These are phyloP conservation scores for Oligia fasciuncula DNA, from an alignment of 2,888 invertebrate species.

Conservation along the genomic window DNA sequence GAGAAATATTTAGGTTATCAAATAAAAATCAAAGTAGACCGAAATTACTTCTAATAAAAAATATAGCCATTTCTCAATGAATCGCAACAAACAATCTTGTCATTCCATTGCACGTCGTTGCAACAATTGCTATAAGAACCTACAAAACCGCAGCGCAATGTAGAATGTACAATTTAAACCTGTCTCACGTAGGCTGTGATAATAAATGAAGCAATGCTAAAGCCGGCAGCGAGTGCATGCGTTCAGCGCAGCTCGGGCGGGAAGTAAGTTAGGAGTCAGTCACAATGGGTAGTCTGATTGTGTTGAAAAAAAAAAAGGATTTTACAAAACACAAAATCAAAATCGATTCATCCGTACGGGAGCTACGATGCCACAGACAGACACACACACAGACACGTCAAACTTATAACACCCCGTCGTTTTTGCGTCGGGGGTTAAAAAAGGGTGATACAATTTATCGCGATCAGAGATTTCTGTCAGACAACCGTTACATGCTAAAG, in stretches of 20 bases:
- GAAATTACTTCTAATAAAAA: neutral
- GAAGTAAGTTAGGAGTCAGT: conserved; percentile 27
- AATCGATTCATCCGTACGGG: no score
- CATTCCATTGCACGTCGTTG: neutral
- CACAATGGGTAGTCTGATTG: neutral
- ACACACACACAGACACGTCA: no score
- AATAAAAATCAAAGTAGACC: neutral
- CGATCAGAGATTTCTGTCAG: no score
- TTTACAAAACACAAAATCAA: no score
- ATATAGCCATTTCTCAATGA: neutral
- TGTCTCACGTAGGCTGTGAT: conserved; percentile 53
- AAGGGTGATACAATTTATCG: neutral
- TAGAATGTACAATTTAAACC: conserved; percentile 46
- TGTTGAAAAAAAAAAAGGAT: no score
- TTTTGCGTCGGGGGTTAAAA: no score
- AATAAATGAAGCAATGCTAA: conserved; percentile 63
- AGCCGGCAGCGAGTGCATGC: conserved; percentile 32
- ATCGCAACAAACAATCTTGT: neutral
- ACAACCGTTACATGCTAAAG: no score
- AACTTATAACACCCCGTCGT: no score
- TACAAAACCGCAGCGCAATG: conserved; percentile 19
- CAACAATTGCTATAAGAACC: neutral
- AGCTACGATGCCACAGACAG: no score
- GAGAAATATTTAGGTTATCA: neutral
- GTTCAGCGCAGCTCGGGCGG: neutral